phyloP scores from a whole-genome alignment of 2,797 vertebrate genomes.

The Ispidina lecontei region DNA sequence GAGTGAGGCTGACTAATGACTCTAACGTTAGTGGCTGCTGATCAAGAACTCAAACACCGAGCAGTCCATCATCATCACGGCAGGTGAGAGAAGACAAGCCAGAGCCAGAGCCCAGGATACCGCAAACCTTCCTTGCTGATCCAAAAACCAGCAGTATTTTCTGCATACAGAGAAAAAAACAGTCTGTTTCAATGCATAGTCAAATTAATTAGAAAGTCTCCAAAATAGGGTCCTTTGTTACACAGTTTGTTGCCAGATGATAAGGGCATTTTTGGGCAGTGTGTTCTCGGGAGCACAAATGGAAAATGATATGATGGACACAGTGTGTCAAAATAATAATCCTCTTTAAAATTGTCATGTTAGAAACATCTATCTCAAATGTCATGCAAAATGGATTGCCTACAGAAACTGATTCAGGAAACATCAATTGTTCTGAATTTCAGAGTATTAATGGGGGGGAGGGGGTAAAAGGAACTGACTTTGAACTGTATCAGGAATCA shows the following conservation, averaged over 20 bases:
- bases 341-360: not conserved
- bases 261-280: not conserved
- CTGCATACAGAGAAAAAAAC: not conserved
- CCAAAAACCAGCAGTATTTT: not conserved
- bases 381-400: slow-evolving; percentile 35
- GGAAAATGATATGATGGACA: slow-evolving; percentile 15
- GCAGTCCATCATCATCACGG: not conserved
- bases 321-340: slow-evolving; percentile 26
- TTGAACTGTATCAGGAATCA: slow-evolving; percentile 15
- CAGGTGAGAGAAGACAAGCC: not conserved
- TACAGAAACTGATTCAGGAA: not conserved
- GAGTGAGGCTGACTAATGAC: slow-evolving; percentile 48
- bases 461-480: not conserved
- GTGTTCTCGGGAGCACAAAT: not conserved
- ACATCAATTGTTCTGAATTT: slow-evolving; percentile 35
- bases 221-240: not conserved
- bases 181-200: not conserved
- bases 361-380: slow-evolving; percentile 32
- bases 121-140: not conserved
- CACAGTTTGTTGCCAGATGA: slow-evolving; percentile 36
- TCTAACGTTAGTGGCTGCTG: slow-evolving; percentile 21
- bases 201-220: slow-evolving; percentile 9
- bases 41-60: slow-evolving; percentile 50
- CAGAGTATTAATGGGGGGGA: not conserved
- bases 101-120: not conserved